Conservation (phyloP, 1,140 invertebrate species). For the Bradynema listronoti region DNA sequence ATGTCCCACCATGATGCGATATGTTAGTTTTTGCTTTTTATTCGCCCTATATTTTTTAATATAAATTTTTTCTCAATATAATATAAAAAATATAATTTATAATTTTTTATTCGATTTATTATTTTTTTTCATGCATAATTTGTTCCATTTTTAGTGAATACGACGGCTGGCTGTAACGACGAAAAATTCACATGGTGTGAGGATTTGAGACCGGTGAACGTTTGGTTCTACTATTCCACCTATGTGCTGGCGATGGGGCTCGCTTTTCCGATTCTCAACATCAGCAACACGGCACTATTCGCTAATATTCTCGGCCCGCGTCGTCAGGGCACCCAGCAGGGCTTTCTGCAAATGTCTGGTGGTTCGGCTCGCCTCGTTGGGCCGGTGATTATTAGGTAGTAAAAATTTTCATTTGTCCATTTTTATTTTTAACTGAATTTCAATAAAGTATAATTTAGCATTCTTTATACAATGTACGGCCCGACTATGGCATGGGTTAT, state of each 20-base stretch:
- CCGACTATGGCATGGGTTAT: constrained; percentile 8
- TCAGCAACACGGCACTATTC: constrained; percentile 26
- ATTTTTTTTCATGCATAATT: no score
- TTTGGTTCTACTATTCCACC: constrained; percentile 25
- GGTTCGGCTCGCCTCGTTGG: not conserved
- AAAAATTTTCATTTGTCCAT: not conserved
- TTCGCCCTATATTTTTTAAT: no score
- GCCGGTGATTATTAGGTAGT: no score
- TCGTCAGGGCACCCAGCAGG: constrained; percentile 45
- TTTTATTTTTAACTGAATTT: no score
- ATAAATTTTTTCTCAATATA: no score
- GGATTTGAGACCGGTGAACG: constrained; percentile 1
- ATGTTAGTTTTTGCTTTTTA: no score
- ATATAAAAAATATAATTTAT: no score
- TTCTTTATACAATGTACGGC: constrained; percentile 5
- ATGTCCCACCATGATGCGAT: not conserved
- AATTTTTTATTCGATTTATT: no score
- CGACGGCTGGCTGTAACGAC: constrained; percentile 26
- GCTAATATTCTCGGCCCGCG: constrained; percentile 46
- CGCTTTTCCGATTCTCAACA: constrained; percentile 36
- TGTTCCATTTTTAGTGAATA: no score
- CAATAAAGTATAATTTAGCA: not conserved
- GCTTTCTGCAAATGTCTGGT: constrained; percentile 14
- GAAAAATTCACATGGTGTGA: constrained; percentile 26
- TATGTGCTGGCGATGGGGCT: constrained; percentile 38